Evolutionary conservation across 2,113 vertebrate genomes (phyloP).

Genomic region (Hydrolagus affinis): DNA sequence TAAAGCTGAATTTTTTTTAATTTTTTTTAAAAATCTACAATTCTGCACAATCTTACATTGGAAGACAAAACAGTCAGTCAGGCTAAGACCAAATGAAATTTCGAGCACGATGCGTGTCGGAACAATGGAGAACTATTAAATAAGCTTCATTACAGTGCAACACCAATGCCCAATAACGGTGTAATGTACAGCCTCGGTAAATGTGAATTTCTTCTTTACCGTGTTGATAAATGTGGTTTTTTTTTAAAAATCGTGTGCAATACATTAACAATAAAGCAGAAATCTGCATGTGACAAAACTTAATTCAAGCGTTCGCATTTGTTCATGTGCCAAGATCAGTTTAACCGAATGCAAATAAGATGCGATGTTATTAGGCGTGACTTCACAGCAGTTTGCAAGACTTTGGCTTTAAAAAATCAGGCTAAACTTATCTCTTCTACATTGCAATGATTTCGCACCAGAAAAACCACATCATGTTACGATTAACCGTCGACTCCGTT

Average conservation of each 20-base stretch:
- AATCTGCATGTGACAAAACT: slow-evolving; percentile 4
- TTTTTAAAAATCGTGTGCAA: neutral
- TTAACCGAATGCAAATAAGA: neutral
- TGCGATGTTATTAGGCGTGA: neutral
- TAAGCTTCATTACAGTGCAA: neutral
- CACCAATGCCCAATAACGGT: neutral
- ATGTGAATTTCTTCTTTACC: neutral
- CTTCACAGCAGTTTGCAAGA: neutral
- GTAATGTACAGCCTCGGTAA: neutral
- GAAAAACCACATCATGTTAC: neutral
- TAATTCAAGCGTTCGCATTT: neutral
- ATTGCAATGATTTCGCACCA: slow-evolving; percentile 13
- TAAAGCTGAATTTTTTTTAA: no score
- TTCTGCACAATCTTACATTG: no score
- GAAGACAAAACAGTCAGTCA: no score
- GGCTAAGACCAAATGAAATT: neutral
- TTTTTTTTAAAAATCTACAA: no score
- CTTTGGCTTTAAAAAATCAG: neutral
- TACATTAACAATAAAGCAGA: neutral
- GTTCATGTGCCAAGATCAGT: slow-evolving; percentile 10
- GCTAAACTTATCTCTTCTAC: neutral
- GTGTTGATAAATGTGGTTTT: neutral
- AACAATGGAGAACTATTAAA: slow-evolving; percentile 3
- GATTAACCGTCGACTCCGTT: no score
- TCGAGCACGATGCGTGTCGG: neutral